Conservation (phyloP, 2,888 invertebrate species). For the Xestia ashworthii region DNA sequence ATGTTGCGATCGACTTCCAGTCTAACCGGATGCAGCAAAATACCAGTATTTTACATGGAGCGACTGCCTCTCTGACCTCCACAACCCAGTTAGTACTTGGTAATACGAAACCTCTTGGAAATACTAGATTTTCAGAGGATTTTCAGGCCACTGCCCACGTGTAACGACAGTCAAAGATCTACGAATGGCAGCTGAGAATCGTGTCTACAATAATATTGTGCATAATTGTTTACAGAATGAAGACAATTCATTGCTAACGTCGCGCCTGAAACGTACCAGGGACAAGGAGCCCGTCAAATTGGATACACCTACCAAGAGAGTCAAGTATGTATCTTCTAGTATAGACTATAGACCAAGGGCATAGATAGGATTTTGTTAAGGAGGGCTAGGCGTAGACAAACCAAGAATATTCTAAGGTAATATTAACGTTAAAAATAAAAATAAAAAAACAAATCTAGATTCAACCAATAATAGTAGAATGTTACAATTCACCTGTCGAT, state of each 20-base stretch:
- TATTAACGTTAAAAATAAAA: too few relatives aligned
- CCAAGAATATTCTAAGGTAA: too few relatives aligned
- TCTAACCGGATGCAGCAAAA: neutral
- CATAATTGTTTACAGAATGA: slow-evolving; percentile 50
- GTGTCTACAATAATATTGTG: too few relatives aligned
- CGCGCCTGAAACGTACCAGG: slow-evolving; percentile 61
- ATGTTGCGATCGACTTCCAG: neutral
- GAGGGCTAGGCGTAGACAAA: too few relatives aligned
- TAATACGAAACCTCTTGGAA: too few relatives aligned
- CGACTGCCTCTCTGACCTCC: neutral
- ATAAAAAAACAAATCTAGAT: too few relatives aligned
- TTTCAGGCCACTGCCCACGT: neutral
- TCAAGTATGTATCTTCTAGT: slow-evolving; percentile 73
- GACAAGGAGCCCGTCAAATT: slow-evolving; percentile 65
- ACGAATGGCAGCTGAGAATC: neutral
- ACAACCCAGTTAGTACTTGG: neutral
- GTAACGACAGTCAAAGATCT: neutral
- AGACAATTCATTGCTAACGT: slow-evolving; percentile 26
- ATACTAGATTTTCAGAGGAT: neutral
- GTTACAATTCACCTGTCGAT: too few relatives aligned
- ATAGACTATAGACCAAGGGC: neutral
- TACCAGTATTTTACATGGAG: neutral
- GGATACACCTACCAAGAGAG: slow-evolving; percentile 71
- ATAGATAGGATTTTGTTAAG: too few relatives aligned
- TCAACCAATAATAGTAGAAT: too few relatives aligned